Evolutionary conservation across 2,888 invertebrate genomes (phyloP).

Genomic region (Hypercompe scribonia): DNA sequence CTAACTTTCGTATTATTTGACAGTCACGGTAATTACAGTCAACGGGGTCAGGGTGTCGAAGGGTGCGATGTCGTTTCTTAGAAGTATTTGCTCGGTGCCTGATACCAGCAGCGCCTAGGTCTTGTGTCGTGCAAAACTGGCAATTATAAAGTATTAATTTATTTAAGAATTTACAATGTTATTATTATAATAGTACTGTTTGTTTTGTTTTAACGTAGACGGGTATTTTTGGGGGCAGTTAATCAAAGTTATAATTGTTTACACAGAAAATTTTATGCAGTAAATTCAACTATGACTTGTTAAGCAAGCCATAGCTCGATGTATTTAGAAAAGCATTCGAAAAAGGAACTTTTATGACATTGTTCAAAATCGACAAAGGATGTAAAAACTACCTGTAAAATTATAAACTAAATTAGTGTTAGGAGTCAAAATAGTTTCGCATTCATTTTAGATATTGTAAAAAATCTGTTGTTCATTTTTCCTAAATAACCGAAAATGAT

Average conservation of each 20-base stretch:
- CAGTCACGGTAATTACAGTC: conserved; percentile 37
- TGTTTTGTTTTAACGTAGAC: conserved; percentile 17
- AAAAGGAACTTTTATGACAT: not conserved
- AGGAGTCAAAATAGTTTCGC: not conserved
- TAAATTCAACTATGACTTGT: not conserved
- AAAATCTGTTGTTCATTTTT: conserved; percentile 22
- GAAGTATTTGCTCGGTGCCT: conserved; percentile 68
- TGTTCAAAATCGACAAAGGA: not conserved
- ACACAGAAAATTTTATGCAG: not conserved
- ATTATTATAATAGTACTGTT: conserved; percentile 20
- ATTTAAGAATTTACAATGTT: conserved; percentile 28
- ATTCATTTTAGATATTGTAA: conserved; percentile 21
- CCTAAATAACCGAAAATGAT: conserved; percentile 56
- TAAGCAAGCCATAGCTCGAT: not conserved
- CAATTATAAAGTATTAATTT: conserved; percentile 71
- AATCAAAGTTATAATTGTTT: not conserved
- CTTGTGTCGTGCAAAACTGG: conserved; percentile 58
- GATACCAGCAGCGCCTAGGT: conserved; percentile 67
- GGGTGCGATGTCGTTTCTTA: conserved; percentile 60
- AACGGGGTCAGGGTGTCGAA: conserved; percentile 38
- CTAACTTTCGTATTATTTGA: conserved; percentile 28
- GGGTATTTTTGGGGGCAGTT: not conserved
- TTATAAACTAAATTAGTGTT: not conserved
- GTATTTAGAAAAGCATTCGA: no score
- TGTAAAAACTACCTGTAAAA: not conserved